Base-by-base conservation (phyloP, 2,113 vertebrate genomes). In the Psephotus haematonotus region DNA sequence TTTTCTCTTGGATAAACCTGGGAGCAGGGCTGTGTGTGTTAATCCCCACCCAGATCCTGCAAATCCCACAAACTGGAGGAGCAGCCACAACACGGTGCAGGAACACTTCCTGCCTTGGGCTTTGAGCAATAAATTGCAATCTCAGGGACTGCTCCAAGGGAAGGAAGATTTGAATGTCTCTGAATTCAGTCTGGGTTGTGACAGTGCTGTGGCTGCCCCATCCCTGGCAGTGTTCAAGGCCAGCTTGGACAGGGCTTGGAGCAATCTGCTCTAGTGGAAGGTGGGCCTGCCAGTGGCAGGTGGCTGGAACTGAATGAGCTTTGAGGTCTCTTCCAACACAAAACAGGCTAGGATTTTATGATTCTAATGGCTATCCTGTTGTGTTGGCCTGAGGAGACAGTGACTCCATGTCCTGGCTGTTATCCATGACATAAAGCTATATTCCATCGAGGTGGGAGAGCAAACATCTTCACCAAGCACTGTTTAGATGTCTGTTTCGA, bases 351-450 rank as follows among this genome's bases (percentile, higher is more conserved):
- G 20, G 33, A 59, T 59, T 59, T 14, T 59, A n/a, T 59, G 55
- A n/a, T n/a, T n/a, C 33, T 59, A n/a, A 18, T 1, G 13, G 41
- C 33, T 52, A 39, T 35, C 28, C 77, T 5, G 28, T 13, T 2
- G 2, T 6, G 2, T 52, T 29, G 60, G 11, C 27, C 37, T 5
- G 1, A 76, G 79, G 76, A n/a, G 13, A 62, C 13, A 5, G 20
- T 8, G 47, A 11, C 47, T 52, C 27, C 0, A 0, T 3, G 20
- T 67, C 60, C 65, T 0, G 0, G 16, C 3, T 2, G 0, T 46
- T 53, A 50, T 10, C 67, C 46, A 39, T 0, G 4, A 80, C 24
- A 31, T 25, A 88, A 47, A 49, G 13, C 27, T 8, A 5, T 29
- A 46, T 62, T 44, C 33, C 20, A 24, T 23, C 10, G 33, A n/a